phyloP scores from a whole-genome alignment of 2,797 vertebrate species.

The Periparus ater region DNA sequence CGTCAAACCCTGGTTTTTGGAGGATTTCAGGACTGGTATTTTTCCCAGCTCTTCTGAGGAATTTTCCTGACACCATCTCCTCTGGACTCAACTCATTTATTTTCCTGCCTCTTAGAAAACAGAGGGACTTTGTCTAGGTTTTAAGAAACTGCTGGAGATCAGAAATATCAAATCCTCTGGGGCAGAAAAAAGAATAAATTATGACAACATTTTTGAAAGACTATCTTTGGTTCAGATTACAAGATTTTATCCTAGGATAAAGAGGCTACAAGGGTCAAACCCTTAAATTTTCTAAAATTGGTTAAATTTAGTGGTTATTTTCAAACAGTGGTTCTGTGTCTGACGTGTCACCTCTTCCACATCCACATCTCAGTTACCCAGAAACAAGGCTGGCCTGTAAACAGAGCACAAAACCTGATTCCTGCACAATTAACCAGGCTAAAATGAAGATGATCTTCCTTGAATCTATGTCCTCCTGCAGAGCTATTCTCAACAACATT shows the following conservation, averaged over 20 bases:
- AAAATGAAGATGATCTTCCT: background rate
- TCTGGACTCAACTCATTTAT: fast-evolving
- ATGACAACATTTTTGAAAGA: background rate
- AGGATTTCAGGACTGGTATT: background rate
- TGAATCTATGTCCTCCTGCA: background rate
- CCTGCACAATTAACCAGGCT: background rate
- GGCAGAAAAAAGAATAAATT: background rate
- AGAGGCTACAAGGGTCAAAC: background rate
- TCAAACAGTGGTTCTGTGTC: background rate
- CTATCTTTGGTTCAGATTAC: background rate
- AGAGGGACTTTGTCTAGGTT: background rate
- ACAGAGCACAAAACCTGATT: background rate
- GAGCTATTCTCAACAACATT: background rate
- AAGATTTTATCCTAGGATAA: background rate
- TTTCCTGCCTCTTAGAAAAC: background rate
- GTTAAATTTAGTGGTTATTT: background rate
- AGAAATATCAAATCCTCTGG: background rate
- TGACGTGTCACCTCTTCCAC: background rate
- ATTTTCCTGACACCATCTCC: background rate
- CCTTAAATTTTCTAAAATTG: background rate
- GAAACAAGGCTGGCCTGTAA: background rate
- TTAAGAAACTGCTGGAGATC: background rate
- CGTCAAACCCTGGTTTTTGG: background rate
- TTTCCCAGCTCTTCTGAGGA: background rate
- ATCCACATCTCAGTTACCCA: background rate